Conservation (phyloP, 2,888 invertebrate species). For the Craniophora ligustri region DNA sequence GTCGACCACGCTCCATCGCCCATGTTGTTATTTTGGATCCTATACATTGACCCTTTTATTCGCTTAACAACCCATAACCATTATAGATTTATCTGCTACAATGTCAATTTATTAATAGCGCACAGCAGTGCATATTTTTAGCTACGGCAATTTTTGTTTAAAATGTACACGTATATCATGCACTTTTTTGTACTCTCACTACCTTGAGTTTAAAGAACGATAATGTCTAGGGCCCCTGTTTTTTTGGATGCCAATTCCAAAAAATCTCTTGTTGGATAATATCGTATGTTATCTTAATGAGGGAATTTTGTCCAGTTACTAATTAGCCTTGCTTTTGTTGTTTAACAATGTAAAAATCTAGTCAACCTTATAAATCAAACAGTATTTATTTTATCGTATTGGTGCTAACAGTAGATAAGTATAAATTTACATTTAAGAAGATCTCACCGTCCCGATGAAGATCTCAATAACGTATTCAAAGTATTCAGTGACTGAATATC, state of each 20-base stretch:
- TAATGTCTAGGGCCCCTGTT: no score
- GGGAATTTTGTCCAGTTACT: no score
- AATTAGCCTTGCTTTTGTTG: no score
- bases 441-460: conserved; percentile 27
- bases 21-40: conserved; percentile 66
- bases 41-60: conserved; percentile 61
- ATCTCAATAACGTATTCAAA: conserved; percentile 67
- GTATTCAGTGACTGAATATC: conserved; percentile 67
- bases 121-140: no score
- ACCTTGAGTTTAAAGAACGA: no score
- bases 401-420: conserved; percentile 2
- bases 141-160: background rate
- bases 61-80: conserved; percentile 60
- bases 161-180: no score
- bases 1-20: conserved; percentile 62
- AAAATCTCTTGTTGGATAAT: no score
- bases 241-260: no score
- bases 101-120: conserved; percentile 39
- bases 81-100: conserved; percentile 50
- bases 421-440: conserved; percentile 31
- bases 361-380: no score
- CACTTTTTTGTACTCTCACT: no score
- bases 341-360: background rate
- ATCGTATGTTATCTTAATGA: no score
- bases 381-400: background rate